phyloP scores from a whole-genome alignment of 2,888 invertebrate genomes.

The Zaprionus lineosus region DNA sequence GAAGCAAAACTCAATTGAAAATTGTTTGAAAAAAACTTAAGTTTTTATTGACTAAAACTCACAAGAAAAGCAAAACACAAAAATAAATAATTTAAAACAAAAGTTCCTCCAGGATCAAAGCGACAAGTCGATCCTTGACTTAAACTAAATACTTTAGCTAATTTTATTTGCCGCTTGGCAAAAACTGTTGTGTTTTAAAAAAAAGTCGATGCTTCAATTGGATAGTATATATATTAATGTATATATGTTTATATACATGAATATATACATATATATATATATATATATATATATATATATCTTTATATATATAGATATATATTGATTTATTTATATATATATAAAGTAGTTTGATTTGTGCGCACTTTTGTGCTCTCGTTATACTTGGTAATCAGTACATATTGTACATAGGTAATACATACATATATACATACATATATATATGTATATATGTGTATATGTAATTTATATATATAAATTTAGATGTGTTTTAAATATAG shows the following conservation, averaged over 20 bases:
- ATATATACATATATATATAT: constrained; percentile 7
- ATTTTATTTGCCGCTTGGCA: constrained; percentile 64
- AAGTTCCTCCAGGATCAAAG: no score
- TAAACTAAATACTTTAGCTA: constrained; percentile 62
- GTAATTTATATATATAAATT: constrained; percentile 16
- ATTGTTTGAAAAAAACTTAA: constrained; percentile 56
- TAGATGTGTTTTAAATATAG: constrained; percentile 59
- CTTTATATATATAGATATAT: no score
- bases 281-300: constrained; percentile 18
- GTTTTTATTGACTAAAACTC: constrained; percentile 74
- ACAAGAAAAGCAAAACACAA: constrained; percentile 68
- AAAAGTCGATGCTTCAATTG: constrained; percentile 14
- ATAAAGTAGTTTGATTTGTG: constrained; percentile 2
- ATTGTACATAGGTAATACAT: background rate
- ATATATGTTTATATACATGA: no score
- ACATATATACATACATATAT: background rate
- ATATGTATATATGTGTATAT: background rate
- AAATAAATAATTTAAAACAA: constrained; percentile 66
- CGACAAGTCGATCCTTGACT: constrained; percentile 37
- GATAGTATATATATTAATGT: constrained; percentile 3
- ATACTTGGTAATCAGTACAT: no score
- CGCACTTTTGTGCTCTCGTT: constrained; percentile 12
- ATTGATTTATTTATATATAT: constrained; percentile 11
- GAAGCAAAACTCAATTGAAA: constrained; percentile 18
- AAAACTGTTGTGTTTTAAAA: constrained; percentile 38